Evolutionary conservation across 2,113 vertebrate genomes (phyloP), one percentile per base, ranked within the genome.

Genomic region (Corvus moneduloides): DNA sequence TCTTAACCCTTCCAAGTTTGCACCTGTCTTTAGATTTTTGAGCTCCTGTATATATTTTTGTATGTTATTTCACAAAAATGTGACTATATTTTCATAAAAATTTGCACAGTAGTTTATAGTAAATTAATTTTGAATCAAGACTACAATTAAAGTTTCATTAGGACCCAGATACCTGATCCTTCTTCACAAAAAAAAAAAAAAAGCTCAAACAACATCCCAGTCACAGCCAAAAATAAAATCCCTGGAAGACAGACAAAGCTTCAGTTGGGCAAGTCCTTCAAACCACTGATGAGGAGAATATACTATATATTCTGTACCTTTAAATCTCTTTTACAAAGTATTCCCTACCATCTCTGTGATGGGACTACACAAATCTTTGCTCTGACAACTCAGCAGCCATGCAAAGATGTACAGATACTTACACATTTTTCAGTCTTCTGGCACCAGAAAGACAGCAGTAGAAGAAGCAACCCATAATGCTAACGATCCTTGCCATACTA

Each of bases 401-500:
- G 22, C 52, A 72, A 77, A 80, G 22, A 72, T 30, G 44, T 56
- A 27, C 41, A 55, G 11, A 67, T 48, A 73, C 27, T 55, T 43
- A 73, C 12, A n/a, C 9, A 43, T n/a, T 61, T 76, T 71, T 80
- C 41, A 56, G 39, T 35, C 28, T 75, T 78, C 49, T n/a, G 4
- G 48, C 69, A 54, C 9, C 20, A 32, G 39, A 66, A 80, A 75
- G 19, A 37, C 41, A 81, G 35, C 10, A 71, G 51, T 12, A 16
- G 43, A 79, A 75, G 74, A 13, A 72, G 51, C 30, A 84, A 51
- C 14, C 32, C 8, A 1, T 28, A 75, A 58, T 0, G 3, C 27
- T 43, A 49, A 55, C 0, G 0, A 83, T 37, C 43, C 32, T 44
- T 54, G 14, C 49, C 30, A 58, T 17, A 54, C 7, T 1, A 1